These are phyloP conservation scores for Monochamus saltuarius DNA, from an alignment of 1,140 invertebrate species.

Conservation along the genomic window DNA sequence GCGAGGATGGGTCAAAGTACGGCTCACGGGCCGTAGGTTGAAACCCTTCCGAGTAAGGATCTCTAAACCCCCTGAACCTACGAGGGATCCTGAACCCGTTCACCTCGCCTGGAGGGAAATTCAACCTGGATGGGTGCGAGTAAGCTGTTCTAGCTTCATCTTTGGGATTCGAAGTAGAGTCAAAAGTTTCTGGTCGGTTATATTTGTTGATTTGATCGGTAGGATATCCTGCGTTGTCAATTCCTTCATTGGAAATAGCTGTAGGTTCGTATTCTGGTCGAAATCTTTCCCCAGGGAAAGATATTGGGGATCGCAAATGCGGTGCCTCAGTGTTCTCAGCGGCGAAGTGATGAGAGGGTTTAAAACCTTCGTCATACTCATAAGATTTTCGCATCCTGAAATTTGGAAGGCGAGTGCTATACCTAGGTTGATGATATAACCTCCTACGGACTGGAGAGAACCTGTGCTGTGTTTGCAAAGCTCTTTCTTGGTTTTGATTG, in stretches of 20 bases:
- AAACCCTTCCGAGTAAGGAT: constrained; percentile 26
- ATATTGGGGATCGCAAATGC: constrained; percentile 15
- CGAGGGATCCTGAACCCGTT: constrained; percentile 38
- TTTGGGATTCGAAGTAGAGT: constrained; percentile 1
- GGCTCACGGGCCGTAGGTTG: constrained; percentile 25
- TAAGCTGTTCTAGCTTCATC: neutral
- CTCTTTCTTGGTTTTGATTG: constrained; percentile 13
- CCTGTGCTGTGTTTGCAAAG: constrained; percentile 2
- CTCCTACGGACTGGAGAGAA: constrained; percentile 3
- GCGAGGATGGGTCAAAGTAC: constrained; percentile 36
- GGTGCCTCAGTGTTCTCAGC: neutral
- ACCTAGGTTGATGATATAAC: neutral
- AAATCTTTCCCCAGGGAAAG: constrained; percentile 35
- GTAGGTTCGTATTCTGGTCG: constrained; percentile 34
- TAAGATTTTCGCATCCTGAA: constrained; percentile 29
- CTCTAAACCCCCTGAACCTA: constrained; percentile 36
- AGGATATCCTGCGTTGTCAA: constrained; percentile 12
- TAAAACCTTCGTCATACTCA: constrained; percentile 30
- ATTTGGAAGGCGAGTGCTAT: neutral
- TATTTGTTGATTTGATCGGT: constrained; percentile 4
- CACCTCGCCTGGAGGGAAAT: constrained; percentile 31
- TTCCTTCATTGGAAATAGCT: constrained; percentile 29
- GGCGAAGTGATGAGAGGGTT: constrained; percentile 6
- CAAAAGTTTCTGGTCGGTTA: neutral
- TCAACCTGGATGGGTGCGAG: constrained; percentile 14